Conservation (phyloP, 2,113 vertebrate genomes). For the Apaloderma vittatum region DNA sequence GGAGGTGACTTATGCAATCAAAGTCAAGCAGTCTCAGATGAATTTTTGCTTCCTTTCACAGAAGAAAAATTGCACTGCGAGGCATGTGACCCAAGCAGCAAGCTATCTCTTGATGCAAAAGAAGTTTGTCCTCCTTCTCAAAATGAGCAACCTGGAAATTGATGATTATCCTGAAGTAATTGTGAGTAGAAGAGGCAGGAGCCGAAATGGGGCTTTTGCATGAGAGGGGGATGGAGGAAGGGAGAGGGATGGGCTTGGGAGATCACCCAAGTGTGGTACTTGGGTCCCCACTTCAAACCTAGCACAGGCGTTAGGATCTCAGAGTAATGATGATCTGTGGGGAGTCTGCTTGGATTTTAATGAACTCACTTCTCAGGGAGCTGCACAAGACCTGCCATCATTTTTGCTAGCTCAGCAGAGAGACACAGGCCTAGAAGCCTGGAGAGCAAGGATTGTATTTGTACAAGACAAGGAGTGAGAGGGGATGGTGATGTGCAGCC, state of each 20-base stretch:
- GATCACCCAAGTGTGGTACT: background rate
- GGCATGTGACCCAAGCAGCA: background rate
- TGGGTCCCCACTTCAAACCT: background rate
- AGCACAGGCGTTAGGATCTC: background rate
- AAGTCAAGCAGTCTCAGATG: background rate
- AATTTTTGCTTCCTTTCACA: background rate
- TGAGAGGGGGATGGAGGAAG: background rate
- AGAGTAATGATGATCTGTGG: background rate
- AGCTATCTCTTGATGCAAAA: background rate
- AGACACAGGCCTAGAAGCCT: background rate
- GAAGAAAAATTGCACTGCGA: background rate
- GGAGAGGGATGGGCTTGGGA: background rate
- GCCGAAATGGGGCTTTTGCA: background rate
- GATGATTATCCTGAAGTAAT: background rate
- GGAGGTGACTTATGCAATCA: background rate
- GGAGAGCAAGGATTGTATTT: background rate
- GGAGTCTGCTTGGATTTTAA: background rate
- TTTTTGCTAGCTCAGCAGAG: background rate
- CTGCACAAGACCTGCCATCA: background rate
- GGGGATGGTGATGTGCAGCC: fast-evolving
- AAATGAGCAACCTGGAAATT: conserved; percentile 16
- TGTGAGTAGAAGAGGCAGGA: background rate
- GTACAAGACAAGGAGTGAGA: background rate
- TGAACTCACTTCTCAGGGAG: background rate
- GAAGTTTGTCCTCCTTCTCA: background rate